phyloP scores from a whole-genome alignment of 2,113 vertebrate species.

The Etheostoma cragini region DNA sequence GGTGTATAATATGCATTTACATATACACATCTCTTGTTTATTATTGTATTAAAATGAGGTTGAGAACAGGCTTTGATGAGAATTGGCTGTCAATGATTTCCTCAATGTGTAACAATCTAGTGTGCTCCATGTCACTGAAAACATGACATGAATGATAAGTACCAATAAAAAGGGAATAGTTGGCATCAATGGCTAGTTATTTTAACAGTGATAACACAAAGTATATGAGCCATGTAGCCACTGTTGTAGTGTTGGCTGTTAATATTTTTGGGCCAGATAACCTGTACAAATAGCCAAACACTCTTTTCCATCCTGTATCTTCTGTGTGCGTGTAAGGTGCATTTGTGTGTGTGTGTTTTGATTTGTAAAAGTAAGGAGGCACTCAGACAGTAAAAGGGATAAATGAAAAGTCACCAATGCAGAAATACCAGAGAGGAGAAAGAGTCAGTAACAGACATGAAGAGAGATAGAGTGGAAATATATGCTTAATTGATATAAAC shows the following conservation, averaged over 20 bases:
- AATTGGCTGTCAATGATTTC: slow-evolving; percentile 5
- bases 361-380: slow-evolving; percentile 79
- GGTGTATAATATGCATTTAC: slow-evolving; percentile 22
- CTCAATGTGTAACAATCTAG: neutral
- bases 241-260: slow-evolving; percentile 18
- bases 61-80: neutral
- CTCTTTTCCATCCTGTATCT: slow-evolving; percentile 51
- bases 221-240: neutral
- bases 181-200: neutral
- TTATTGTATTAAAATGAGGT: neutral
- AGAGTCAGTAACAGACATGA: slow-evolving; percentile 27
- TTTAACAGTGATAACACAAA: slow-evolving; percentile 12
- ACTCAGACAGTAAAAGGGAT: slow-evolving; percentile 70
- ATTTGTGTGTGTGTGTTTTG: slow-evolving; percentile 47
- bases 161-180: slow-evolving; percentile 3
- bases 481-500: slow-evolving; percentile 21
- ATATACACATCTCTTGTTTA: neutral
- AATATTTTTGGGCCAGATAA: slow-evolving; percentile 53
- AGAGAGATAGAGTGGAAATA: slow-evolving; percentile 26
- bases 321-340: slow-evolving; percentile 24
- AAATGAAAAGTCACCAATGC: slow-evolving; percentile 79
- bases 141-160: neutral
- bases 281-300: slow-evolving; percentile 75
- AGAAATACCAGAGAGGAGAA: slow-evolving; percentile 45
- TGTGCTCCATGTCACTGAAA: slow-evolving; percentile 8